These are phyloP conservation scores for Daphoenositta chrysoptera DNA, from an alignment of 2,113 vertebrate genomes.

Conservation along the genomic window DNA sequence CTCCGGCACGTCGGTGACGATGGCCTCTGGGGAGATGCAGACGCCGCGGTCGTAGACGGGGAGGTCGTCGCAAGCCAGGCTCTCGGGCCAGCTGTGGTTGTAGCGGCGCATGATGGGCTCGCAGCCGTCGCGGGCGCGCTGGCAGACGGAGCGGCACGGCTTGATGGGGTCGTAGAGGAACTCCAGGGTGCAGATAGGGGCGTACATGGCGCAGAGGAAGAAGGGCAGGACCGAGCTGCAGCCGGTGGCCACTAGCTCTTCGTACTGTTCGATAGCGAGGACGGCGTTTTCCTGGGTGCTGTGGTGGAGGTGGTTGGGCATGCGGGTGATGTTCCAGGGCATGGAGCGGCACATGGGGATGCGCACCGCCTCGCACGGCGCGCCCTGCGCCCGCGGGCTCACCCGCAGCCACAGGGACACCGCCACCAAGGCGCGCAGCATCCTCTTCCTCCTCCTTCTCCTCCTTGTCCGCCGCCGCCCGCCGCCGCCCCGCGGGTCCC, in stretches of 20 bases:
- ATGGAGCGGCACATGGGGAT: slow-evolving; percentile 81
- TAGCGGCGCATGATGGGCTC: slow-evolving; percentile 80
- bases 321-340: slow-evolving; percentile 83
- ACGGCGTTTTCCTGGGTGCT: slow-evolving; percentile 83
- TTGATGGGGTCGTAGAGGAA: slow-evolving; percentile 82
- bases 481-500: not conserved
- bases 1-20: slow-evolving; percentile 78
- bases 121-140: slow-evolving; percentile 77
- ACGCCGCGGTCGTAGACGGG: slow-evolving; percentile 81
- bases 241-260: slow-evolving; percentile 76
- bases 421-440: slow-evolving; percentile 43
- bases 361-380: slow-evolving; percentile 80
- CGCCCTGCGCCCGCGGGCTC: slow-evolving; percentile 65
- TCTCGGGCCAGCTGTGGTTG: slow-evolving; percentile 82
- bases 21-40: slow-evolving; percentile 82
- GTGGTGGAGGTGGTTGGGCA: slow-evolving; percentile 85
- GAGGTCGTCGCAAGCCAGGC: slow-evolving; percentile 77
- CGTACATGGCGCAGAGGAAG: slow-evolving; percentile 83
- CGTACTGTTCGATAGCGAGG: slow-evolving; percentile 80
- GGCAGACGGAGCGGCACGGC: slow-evolving; percentile 79
- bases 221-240: slow-evolving; percentile 78
- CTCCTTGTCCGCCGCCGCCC: not conserved
- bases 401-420: slow-evolving; percentile 68
- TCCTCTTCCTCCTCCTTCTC: not conserved
- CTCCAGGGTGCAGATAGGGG: slow-evolving; percentile 79